phyloP scores from a whole-genome alignment of 1,140 invertebrate species.

The Lucilia sericata region DNA sequence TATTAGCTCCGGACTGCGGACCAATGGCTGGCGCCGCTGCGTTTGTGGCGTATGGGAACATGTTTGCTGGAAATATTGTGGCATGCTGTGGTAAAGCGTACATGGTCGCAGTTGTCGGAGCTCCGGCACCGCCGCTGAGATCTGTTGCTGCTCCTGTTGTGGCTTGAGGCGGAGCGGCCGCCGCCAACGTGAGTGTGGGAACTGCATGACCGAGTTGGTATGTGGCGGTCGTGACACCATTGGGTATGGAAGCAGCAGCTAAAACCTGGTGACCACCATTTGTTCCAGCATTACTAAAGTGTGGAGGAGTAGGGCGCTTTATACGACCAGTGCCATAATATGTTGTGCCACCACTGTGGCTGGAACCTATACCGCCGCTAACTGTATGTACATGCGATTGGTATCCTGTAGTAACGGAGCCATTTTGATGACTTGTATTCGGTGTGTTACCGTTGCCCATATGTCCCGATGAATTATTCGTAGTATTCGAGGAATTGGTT shows the following conservation, averaged over 20 bases:
- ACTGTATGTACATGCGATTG: slow-evolving; percentile 34
- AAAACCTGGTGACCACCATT: slow-evolving; percentile 49
- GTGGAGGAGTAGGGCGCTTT: slow-evolving; percentile 54
- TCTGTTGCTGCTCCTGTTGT: slow-evolving; percentile 54
- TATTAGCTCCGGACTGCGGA: slow-evolving; percentile 48
- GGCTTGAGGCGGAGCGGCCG: slow-evolving; percentile 51
- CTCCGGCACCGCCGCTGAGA: slow-evolving; percentile 56
- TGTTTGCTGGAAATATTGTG: slow-evolving; percentile 63
- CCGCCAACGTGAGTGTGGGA: slow-evolving; percentile 62
- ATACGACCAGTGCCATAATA: slow-evolving; percentile 55
- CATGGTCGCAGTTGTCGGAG: slow-evolving; percentile 55
- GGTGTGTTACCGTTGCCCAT: slow-evolving; percentile 46
- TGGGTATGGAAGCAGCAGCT: slow-evolving; percentile 48
- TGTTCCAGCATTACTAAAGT: slow-evolving; percentile 49
- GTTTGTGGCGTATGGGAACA: slow-evolving; percentile 62
- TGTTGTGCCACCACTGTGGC: slow-evolving; percentile 43
- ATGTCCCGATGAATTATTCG: slow-evolving; percentile 50
- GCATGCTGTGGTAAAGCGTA: slow-evolving; percentile 65
- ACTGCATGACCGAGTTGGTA: slow-evolving; percentile 61
- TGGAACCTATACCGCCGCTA: background rate
- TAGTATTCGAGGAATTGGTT: slow-evolving; percentile 47
- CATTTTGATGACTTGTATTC: slow-evolving; percentile 24
- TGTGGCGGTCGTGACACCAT: slow-evolving; percentile 57
- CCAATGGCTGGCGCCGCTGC: slow-evolving; percentile 50
- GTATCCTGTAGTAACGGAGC: slow-evolving; percentile 8